Percentiles rank a stretch among this genome's conserved stretches.
Conservation (phyloP, 2,797 vertebrate species). For the Pristis pectinata region DNA sequence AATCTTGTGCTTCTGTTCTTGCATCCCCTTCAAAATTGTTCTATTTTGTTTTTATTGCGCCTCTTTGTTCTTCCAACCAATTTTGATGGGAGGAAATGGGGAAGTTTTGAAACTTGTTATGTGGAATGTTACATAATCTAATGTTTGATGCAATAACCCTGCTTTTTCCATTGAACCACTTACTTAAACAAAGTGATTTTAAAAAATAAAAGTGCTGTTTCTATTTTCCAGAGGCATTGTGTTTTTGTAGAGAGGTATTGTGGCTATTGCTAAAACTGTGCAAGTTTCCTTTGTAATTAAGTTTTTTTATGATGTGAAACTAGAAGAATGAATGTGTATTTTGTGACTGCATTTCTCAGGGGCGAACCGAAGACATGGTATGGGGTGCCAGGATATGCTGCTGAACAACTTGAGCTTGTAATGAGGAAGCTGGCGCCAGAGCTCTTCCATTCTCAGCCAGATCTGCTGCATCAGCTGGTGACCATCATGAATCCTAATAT, state of each 20-base stretch:
- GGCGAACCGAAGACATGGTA: conserved; percentile 98
- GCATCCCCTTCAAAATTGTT: background rate
- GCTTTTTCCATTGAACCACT: background rate
- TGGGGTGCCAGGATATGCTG: conserved; percentile 90
- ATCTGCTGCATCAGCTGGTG: conserved; percentile 92
- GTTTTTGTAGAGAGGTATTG: background rate
- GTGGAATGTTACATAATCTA: background rate
- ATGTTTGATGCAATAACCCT: background rate
- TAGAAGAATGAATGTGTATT: background rate
- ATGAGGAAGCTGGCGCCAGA: conserved; percentile 96
- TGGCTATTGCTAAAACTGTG: background rate
- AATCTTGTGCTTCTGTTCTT: background rate
- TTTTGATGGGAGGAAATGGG: background rate
- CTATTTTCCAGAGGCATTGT: background rate
- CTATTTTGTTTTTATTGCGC: background rate
- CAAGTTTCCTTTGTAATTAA: background rate
- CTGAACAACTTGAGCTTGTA: conserved; percentile 88
- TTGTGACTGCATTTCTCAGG: conserved; percentile 56
- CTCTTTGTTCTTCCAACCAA: background rate
- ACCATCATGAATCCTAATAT: conserved; percentile 98
- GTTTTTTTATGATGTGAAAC: background rate
- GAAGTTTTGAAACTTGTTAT: background rate
- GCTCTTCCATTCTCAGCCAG: conserved; percentile 92
- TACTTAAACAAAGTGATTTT: background rate
- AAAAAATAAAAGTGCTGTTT: background rate